Evolutionary conservation across 2,113 vertebrate species (phyloP), one percentile per base, ranked within the genome.

Genomic region (Emydocephalus ijimae): DNA sequence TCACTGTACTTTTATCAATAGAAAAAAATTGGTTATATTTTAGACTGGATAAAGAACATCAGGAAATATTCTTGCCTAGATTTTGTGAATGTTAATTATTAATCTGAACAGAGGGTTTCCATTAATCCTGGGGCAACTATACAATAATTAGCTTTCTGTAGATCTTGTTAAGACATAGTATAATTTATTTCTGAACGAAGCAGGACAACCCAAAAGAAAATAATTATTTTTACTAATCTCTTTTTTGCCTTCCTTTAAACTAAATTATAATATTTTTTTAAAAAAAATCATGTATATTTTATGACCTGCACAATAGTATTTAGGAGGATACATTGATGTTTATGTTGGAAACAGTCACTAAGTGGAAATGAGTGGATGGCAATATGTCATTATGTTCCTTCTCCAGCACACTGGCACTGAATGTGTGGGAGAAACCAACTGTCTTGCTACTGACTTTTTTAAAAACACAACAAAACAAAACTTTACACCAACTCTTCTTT

Each of bases 351-450:
- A 87, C 90, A 69, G 56, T 93, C 86, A 57, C 87, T 93, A 92
- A 85, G 88, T 90, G 34, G 88, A 89, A 91, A 91, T 85, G 45
- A 89, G 20, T 29, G n/a, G 74, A 93, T 87, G 55, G 39, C 24
- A 87, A 88, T 89, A 89, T 89, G 87, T 93, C 55, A 89, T 64
- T 45, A 59, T 85, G 86, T 91, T 91, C 90, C 87, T 91, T 89
- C 91, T 81, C 69, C 56, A 93, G 74, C 87, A 55, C 43, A 59
- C 43, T 89, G 56, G 59, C 74, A 91, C n/a, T 10, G 45, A 81
- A 91, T 91, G 64, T 86, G 55, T 93, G 90, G 87, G 87, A 91
- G 90, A 91, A 89, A 81, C 92, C 85, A 90, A 93, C 85, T 93
- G 89, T 93, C 89, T 93, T 90, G 52, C 54, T 89, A 55, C 50